These are phyloP conservation scores for Hypselothyrea guttata DNA, from an alignment of 2,888 invertebrate species.

Conservation along the genomic window DNA sequence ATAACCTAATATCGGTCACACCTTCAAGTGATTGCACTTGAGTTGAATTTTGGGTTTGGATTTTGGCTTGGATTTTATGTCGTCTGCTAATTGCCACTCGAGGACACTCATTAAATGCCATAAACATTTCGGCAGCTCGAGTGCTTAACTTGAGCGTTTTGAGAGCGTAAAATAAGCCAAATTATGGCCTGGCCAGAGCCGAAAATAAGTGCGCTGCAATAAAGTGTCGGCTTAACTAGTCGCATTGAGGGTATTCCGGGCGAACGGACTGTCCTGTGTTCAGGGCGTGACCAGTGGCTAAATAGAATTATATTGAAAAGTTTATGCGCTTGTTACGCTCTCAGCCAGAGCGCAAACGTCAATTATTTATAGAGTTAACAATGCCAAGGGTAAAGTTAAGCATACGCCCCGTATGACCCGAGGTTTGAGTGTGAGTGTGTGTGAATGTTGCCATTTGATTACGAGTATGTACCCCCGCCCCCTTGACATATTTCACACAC, in stretches of 20 bases:
- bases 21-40: background rate
- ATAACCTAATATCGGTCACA: background rate
- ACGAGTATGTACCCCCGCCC: background rate
- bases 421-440: background rate
- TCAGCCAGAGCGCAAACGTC: conserved; percentile 13
- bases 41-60: background rate
- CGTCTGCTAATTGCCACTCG: conserved; percentile 37
- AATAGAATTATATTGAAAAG: conserved; percentile 23
- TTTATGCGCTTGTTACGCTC: conserved; percentile 27
- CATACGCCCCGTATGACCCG: conserved; percentile 16
- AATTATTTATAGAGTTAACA: conserved; percentile 35
- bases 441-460: conserved; percentile 15
- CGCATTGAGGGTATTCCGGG: background rate
- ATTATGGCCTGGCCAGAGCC: conserved; percentile 30
- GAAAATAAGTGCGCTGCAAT: conserved; percentile 17
- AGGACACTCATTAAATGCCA: conserved; percentile 30
- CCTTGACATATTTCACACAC: conserved; percentile 7
- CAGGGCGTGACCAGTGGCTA: background rate
- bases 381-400: conserved; percentile 18
- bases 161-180: conserved; percentile 41
- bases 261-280: background rate
- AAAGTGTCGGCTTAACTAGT: conserved; percentile 21
- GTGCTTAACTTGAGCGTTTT: conserved; percentile 32
- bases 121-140: conserved; percentile 29
- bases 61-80: background rate